Conservation (phyloP, 2,888 invertebrate species). For the Zhengitettix transpicula region DNA sequence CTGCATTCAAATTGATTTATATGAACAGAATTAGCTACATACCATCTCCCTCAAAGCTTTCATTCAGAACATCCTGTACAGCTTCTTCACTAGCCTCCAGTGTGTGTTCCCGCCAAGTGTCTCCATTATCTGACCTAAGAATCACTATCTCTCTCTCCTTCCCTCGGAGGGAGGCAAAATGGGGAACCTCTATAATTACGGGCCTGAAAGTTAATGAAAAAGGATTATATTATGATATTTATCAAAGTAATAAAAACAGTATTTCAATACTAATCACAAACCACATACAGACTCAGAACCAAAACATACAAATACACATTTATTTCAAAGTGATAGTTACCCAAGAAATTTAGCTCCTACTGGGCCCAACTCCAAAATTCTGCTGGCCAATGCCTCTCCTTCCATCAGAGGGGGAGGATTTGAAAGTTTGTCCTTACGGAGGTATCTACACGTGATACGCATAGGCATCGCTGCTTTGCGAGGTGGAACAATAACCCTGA, state of each 20-base stretch:
- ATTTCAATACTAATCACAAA: too few relatives aligned
- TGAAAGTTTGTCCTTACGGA: conserved; percentile 51
- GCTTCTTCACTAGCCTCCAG: conserved; percentile 72
- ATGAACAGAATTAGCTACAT: conserved; percentile 7
- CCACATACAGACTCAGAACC: too few relatives aligned
- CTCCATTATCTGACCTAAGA: conserved; percentile 91
- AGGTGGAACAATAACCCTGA: conserved; percentile 91
- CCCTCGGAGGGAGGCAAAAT: conserved; percentile 87
- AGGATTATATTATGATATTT: background rate
- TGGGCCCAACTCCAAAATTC: conserved; percentile 89
- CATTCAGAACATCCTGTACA: conserved; percentile 80
- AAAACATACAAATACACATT: too few relatives aligned
- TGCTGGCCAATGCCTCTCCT: conserved; percentile 90
- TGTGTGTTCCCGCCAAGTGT: conserved; percentile 95
- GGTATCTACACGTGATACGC: conserved; percentile 85
- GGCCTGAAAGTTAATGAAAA: conserved; percentile 36
- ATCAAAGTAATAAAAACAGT: too few relatives aligned
- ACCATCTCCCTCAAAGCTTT: conserved; percentile 76
- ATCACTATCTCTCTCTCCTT: conserved; percentile 93
- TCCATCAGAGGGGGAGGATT: conserved; percentile 96
- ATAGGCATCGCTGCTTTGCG: conserved; percentile 90
- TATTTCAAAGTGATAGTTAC: conserved; percentile 31
- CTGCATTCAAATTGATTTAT: background rate
- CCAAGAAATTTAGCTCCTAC: conserved; percentile 92
- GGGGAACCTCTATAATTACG: conserved; percentile 89